These are phyloP conservation scores for Drosophila eohydei DNA, from an alignment of 2,888 invertebrate species.

Conservation along the genomic window DNA sequence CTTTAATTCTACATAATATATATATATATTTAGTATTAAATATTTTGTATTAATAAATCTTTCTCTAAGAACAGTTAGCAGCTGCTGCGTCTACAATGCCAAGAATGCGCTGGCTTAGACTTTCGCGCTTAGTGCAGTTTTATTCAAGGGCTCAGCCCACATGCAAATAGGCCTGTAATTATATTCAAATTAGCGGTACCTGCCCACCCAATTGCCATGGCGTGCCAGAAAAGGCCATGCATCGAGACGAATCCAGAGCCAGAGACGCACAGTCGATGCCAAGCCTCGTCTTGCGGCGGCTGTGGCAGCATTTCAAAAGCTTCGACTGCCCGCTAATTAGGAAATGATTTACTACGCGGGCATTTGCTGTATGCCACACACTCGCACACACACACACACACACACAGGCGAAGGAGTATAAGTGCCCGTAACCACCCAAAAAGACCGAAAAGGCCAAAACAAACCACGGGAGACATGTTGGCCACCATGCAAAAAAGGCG, in stretches of 20 bases:
- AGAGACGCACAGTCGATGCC: slow-evolving; percentile 7
- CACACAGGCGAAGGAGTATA: slow-evolving; percentile 17
- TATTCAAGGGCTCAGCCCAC: slow-evolving; percentile 17
- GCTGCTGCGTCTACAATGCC: neutral
- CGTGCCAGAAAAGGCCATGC: slow-evolving; percentile 31
- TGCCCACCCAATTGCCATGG: slow-evolving; percentile 56
- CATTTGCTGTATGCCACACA: slow-evolving; percentile 57
- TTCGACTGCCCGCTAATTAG: slow-evolving; percentile 70
- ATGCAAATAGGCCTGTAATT: slow-evolving; percentile 59
- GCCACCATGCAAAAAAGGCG: slow-evolving; percentile 70
- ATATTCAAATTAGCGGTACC: slow-evolving; percentile 75
- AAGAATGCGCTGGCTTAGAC: slow-evolving; percentile 6
- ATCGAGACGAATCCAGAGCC: neutral
- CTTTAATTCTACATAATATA: too few species aligned
- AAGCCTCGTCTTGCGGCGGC: slow-evolving; percentile 23
- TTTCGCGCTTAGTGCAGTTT: slow-evolving; percentile 1
- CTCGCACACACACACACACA: slow-evolving; percentile 20
- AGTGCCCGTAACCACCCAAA: slow-evolving; percentile 65
- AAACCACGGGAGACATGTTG: slow-evolving; percentile 77
- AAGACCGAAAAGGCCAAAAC: slow-evolving; percentile 52
- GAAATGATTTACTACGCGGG: slow-evolving; percentile 75
- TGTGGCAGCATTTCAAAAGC: slow-evolving; percentile 33
- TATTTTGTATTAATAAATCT: neutral
- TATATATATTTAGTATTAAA: neutral
- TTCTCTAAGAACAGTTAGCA: neutral